Evolutionary conservation across 2,797 vertebrate genomes (phyloP), one percentile per base, ranked within the genome.

Genomic region (Crenichthys baileyi): DNA sequence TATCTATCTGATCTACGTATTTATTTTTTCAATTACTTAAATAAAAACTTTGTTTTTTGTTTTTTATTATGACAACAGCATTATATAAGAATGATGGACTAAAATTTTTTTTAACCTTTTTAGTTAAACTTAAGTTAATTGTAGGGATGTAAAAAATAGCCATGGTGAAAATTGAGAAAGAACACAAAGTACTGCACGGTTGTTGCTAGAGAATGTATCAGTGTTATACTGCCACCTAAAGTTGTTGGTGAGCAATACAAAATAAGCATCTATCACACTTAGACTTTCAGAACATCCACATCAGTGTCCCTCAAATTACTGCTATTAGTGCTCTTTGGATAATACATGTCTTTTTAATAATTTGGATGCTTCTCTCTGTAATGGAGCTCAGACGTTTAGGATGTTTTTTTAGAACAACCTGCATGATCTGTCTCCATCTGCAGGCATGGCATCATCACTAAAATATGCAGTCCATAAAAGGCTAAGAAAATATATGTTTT

Each of bases 191-290:
- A 26, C 26, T 13, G 36, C 1, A 22, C 5, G 7, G 22, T 65
- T 16, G n/a, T 65, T 16, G 18, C 13, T 46, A 44, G 39, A 53
- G 72, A 75, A 22, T 75, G 36, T 24, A n/a, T 56, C 84, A 68
- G 51, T 61, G 44, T 48, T 85, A 83, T 68, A 92, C 89, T 94
- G 93, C 94, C 94, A 92, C 80, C 95, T 91, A 76, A 75, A 89
- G 95, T n/a, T 80, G 2, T 76, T n/a, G n/a, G 79, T 5, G 3
- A 70, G 80, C 44, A 85, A 63, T 82, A 53, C 87, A 93, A n/a
- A n/a, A n/a, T n/a, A n/a, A n/a, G n/a, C n/a, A 11, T 61, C 72
- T 15, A 1, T 7, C 7, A 2, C 13, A 73, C 56, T 72, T 9
- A 67, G 20, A 36, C 12, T 55, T 68, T 22, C 50, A 68, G 46